A percentile compares a stretch with the other conserved stretches of the same genome.
Conservation (phyloP, 2,797 vertebrate genomes). For the Muraenolepis orangiensis region DNA sequence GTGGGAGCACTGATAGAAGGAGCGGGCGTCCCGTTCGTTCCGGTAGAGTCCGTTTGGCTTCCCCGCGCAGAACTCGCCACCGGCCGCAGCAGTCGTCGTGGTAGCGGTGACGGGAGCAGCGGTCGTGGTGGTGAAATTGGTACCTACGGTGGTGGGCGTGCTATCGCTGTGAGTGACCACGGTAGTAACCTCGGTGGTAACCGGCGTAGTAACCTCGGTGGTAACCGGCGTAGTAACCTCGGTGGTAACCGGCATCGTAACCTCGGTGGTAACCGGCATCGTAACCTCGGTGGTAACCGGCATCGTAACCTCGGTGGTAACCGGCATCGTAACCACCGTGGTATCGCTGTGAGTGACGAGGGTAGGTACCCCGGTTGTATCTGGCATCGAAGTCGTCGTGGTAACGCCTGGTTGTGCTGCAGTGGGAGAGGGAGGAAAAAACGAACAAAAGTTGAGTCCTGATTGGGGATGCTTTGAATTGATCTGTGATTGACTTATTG, state of each 20-base stretch:
- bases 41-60: constrained; percentile 47
- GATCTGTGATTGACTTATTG: too few relatives aligned
- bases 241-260: too few relatives aligned
- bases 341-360: too few relatives aligned
- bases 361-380: too few relatives aligned
- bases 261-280: too few relatives aligned
- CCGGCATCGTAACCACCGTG: too few relatives aligned
- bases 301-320: too few relatives aligned
- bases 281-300: too few relatives aligned
- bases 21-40: constrained; percentile 25
- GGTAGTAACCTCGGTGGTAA: too few relatives aligned
- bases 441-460: background rate
- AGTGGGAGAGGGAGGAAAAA: constrained; percentile 6
- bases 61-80: constrained; percentile 42
- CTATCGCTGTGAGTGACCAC: background rate
- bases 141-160: background rate
- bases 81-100: constrained; percentile 23
- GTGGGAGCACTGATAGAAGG: constrained; percentile 55
- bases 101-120: constrained; percentile 6
- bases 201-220: too few relatives aligned
- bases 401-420: constrained; percentile 6
- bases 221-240: too few relatives aligned
- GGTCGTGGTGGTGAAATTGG: background rate
- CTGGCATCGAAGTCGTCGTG: too few relatives aligned
- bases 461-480: background rate